Evolutionary conservation across 2,797 vertebrate species (phyloP).

Genomic region (Lates japonicus): DNA sequence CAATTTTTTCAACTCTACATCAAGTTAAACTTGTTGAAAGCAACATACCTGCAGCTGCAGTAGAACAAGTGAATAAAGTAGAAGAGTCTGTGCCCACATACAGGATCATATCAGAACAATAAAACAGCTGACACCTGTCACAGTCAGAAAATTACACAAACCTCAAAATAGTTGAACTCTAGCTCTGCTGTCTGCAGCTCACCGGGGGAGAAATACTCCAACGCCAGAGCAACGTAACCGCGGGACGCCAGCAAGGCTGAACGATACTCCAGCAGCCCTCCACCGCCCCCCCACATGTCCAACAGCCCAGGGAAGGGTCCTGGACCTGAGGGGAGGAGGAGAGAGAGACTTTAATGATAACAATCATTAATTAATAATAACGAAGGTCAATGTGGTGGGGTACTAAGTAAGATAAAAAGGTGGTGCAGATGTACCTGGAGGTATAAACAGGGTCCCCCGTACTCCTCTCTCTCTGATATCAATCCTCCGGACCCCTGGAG

Average conservation of each 20-base stretch:
- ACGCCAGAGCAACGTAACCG: conserved; percentile 71
- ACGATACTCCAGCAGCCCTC: conserved; percentile 77
- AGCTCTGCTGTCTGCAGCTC: neutral
- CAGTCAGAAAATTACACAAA: conserved; percentile 12
- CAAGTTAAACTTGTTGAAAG: too few species aligned
- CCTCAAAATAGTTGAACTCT: conserved; percentile 58
- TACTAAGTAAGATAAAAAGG: neutral
- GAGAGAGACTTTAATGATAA: neutral
- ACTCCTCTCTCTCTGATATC: conserved; percentile 55
- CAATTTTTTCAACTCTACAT: too few species aligned
- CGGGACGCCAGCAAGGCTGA: conserved; percentile 74
- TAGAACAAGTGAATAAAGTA: too few species aligned
- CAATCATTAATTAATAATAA: neutral
- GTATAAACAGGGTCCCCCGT: conserved; percentile 76
- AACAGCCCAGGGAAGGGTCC: conserved; percentile 79
- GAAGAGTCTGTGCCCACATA: too few species aligned
- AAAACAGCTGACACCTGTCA: neutral
- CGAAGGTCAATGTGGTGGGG: too few species aligned
- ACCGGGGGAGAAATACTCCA: conserved; percentile 46
- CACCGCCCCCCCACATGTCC: conserved; percentile 80
- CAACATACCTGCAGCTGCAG: too few species aligned
- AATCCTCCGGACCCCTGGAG: conserved; percentile 76
- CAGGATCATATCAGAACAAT: neutral
- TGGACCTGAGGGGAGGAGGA: conserved; percentile 62
- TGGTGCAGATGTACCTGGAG: conserved; percentile 67